Evolutionary conservation across 2,888 invertebrate species (phyloP), one percentile per base, ranked within the genome.

Genomic region (Antheraea yamamai): DNA sequence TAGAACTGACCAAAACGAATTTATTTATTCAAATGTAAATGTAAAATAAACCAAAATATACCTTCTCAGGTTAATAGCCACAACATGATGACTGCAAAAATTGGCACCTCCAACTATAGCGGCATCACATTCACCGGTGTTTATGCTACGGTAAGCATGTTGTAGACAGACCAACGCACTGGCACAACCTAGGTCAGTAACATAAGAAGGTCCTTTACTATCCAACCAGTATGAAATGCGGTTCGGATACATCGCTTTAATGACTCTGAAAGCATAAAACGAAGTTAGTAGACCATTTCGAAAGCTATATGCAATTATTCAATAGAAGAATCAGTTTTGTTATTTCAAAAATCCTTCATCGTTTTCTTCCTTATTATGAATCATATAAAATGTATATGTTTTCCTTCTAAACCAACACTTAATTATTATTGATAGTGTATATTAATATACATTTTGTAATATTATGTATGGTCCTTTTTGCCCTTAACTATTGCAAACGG

Each of bases 61-160:
- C 74, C 74, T 74, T 39, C 18, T 55, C 10, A 68, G 47, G 18
- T 55, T 70, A 35, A 74, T 20, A n/a, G 70, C 55, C 30, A 35
- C 20, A n/a, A 35, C 52, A 70, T 96, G 96, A 75, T 95, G 95
- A 76, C 96, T 86, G 78, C 95, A 95, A 20, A 96, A 83, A 79
- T 95, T 96, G 52, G 93, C 92, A 6, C 96, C 74, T 96, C 95
- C 96, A 2, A 96, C 96, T 68, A 96, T 91, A 2, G 96, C 96
- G 0, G 88, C 84, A 0, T 88, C 88, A 71, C 89, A 88, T 18
- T 84, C 79, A 0, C 89, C 90, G 0, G 77, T 81, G 8, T 80
- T 81, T 35, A 90, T 88, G 23, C 81, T 80, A 3, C 79, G 78
- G 68, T 85, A 89, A 0, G 89, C 89, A 20, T 87, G 83, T 61